These are phyloP conservation scores for Rhinogobius similis DNA, from an alignment of 2,113 vertebrate genomes.

Conservation along the genomic window DNA sequence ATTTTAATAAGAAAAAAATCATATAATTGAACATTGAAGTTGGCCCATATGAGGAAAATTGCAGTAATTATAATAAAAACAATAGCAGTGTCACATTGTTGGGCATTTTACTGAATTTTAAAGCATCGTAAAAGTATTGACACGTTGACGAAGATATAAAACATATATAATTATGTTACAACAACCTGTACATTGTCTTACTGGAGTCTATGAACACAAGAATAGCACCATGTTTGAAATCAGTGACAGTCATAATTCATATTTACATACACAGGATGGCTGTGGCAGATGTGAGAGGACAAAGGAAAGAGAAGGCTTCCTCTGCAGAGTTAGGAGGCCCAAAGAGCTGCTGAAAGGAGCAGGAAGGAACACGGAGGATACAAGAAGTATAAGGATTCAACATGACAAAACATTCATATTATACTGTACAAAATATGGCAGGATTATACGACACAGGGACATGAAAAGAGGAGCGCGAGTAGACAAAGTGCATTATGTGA, in stretches of 20 bases:
- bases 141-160: constrained; percentile 26
- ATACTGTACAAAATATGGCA: no score
- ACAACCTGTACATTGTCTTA: constrained; percentile 24
- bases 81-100: constrained; percentile 10
- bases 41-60: no score
- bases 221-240: constrained; percentile 69
- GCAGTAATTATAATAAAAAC: no score
- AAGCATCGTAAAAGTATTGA: constrained; percentile 36
- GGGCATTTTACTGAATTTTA: constrained; percentile 61
- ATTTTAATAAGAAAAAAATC: no score
- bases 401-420: no score
- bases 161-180: constrained; percentile 29
- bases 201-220: background rate
- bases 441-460: no score
- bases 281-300: no score
- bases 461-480: no score
- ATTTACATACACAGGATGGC: constrained; percentile 32
- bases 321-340: constrained; percentile 11
- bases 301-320: constrained; percentile 30
- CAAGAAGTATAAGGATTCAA: no score
- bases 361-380: no score
- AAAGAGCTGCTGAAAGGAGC: constrained; percentile 27
- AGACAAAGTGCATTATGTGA: no score
- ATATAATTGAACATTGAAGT: no score
- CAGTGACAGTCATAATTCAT: constrained; percentile 50